Evolutionary conservation across 2,888 invertebrate genomes (phyloP), one percentile per base, ranked within the genome.

Genomic region (Monochamus alternatus): DNA sequence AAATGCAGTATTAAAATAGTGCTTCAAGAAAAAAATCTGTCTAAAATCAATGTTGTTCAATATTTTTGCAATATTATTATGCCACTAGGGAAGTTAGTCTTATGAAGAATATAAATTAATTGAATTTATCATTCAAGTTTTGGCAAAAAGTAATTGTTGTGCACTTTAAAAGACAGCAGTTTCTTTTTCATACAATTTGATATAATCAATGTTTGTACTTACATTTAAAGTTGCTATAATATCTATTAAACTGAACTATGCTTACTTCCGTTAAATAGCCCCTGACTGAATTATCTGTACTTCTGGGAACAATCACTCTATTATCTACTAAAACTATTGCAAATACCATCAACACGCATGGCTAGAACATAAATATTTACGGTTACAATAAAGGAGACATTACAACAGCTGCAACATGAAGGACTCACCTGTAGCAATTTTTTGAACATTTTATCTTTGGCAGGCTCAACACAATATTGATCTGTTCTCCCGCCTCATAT

Each of bases 221-320:
- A 47, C 47, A 47, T 47, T 47, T 47, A 58, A 14, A 5, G 9
- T 14, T 58, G 14, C n/a, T 58, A 58, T 22, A 14, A 12, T 44
- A 44, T 47, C 44, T 43, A 74, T 60, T 30, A 64, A 60, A 38
- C 65, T 55, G 22, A 67, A 43, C 65, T 80, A 79, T 65, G 38
- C 82, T 83, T 90, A 96, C 96, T 93, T 96, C 96, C 12, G 96
- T 95, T 84, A 96, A 90, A 87, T 96, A 96, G 87, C 93, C 95
- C 85, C 92, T 92, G 65, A 96, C 93, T 77, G 95, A 95, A 86
- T 94, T 94, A 88, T 96, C 96, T 63, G 94, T 95, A 88, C 94
- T 93, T 87, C 95, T 94, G 84, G 95, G 91, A 87, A 78, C 80
- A 51, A 80, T 72, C 38, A 82, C 73, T 64, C 78, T 80, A 68